Base-by-base conservation (phyloP, 1,140 invertebrate species). In the Caenorhabditis latens region DNA sequence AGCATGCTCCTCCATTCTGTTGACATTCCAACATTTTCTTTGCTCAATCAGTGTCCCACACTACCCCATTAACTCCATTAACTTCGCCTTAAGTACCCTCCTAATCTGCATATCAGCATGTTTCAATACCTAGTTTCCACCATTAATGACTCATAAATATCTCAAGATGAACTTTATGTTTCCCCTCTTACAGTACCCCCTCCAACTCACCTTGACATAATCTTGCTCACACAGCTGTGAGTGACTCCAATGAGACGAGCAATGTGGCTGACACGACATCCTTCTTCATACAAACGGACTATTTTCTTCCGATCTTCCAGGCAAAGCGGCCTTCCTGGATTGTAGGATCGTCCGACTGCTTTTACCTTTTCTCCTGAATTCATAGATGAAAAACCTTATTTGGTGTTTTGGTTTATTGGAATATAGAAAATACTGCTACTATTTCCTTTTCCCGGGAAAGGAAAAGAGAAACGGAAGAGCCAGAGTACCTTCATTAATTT, bases 251-350 rank as follows among this genome's bases (percentile, higher is more conserved):
- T 87, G 19, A 87, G 61, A 50, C 85, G 87, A 40, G 88, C 88
- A 48, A 88, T 88, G 48, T 88, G 88, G 21, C 85, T 87, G 57
- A 88, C 88, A 82, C 88, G 89, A 82, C 88, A 86, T 21, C 88
- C 88, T 75, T 86, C 61, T 48, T 88, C 88, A 55, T 88, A 88
- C 40, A 88, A 63, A 8, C 71, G 53, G 4, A 88, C 79, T 11
- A 88, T 88, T 42, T 86, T 84, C 40, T 82, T 67, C 7, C 88
- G 85, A 40, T 88, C 88, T 40, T 75, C 79, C 61, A 88, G 89
- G n/a, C 53, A 82, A 40, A 88, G 88, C 46, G 88, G 88, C 9
- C 88, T 9, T 24, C 88, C 88, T 9, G 88, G 71, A 79, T 79
- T 79, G 53, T 79, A 79, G 21, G 71, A 79, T 50, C 71, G 16